phyloP scores from a whole-genome alignment of 2,797 vertebrate genomes.

The Sebastolobus alascanus region DNA sequence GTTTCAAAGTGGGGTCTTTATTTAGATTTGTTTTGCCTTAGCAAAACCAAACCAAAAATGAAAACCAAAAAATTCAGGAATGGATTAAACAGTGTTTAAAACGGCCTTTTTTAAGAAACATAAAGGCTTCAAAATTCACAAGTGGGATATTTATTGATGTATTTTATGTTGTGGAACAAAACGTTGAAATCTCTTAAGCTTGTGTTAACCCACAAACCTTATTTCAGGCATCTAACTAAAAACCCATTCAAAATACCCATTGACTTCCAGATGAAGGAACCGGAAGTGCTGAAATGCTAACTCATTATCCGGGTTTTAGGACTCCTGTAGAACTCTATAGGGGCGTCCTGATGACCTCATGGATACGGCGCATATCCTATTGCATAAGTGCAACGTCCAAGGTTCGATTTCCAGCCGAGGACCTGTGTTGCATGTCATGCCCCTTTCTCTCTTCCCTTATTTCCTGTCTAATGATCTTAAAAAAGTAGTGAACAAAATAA shows the following conservation, averaged over 20 bases:
- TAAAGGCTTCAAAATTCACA: no score
- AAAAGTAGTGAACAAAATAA: not conserved
- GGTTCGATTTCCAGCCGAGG: not conserved
- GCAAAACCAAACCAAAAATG: not conserved
- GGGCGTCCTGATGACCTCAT: no score
- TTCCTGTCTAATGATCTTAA: not conserved
- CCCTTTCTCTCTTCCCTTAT: not conserved
- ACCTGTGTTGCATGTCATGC: accelerated
- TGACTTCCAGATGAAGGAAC: accelerated
- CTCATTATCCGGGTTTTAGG: accelerated
- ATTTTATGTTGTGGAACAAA: no score
- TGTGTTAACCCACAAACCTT: no score
- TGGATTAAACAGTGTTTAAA: not conserved
- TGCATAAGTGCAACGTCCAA: accelerated
- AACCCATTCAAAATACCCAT: no score
- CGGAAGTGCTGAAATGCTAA: no score
- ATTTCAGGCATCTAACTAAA: no score
- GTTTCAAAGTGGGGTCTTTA: not conserved
- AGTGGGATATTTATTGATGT: no score
- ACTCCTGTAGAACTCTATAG: no score
- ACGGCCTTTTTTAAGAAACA: no score
- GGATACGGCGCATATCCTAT: accelerated
- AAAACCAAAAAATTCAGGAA: not conserved
- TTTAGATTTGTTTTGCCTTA: not conserved
- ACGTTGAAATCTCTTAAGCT: no score